A percentile compares a stretch with the other conserved stretches of the same genome.
Conservation (phyloP, 2,888 invertebrate genomes). For the Cantharis flavilabris region DNA sequence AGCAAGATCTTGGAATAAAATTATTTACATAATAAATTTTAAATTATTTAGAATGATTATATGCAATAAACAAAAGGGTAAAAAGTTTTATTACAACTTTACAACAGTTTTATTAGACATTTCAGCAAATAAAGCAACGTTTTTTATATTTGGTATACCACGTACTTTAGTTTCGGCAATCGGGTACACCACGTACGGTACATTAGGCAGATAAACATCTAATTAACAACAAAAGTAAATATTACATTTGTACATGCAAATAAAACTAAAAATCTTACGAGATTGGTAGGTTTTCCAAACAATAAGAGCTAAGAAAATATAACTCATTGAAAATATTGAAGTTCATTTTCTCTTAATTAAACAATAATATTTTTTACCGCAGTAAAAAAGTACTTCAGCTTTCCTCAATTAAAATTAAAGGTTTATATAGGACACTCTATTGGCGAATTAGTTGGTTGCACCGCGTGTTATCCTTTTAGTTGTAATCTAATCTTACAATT, state of each 20-base stretch:
- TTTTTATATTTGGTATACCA: neutral
- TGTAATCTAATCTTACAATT: neutral
- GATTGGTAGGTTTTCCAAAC: neutral
- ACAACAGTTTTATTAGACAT: neutral
- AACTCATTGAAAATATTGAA: neutral
- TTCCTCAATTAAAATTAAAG: neutral
- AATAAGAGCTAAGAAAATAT: neutral
- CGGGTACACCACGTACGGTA: neutral
- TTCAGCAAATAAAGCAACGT: neutral
- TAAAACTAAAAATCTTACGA: neutral
- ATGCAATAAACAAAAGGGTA: neutral
- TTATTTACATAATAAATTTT: neutral
- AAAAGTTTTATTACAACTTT: neutral
- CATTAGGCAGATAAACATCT: neutral
- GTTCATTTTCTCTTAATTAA: neutral
- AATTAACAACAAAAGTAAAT: neutral
- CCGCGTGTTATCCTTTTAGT: neutral
- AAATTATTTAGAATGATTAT: neutral
- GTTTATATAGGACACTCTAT: neutral
- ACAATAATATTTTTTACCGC: neutral
- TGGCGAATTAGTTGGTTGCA: neutral
- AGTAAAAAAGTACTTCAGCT: neutral
- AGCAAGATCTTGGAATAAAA: neutral
- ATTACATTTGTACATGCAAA: neutral
- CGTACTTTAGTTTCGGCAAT: neutral